Base-by-base conservation (phyloP, 2,797 vertebrate species). In the Staurois parvus region DNA sequence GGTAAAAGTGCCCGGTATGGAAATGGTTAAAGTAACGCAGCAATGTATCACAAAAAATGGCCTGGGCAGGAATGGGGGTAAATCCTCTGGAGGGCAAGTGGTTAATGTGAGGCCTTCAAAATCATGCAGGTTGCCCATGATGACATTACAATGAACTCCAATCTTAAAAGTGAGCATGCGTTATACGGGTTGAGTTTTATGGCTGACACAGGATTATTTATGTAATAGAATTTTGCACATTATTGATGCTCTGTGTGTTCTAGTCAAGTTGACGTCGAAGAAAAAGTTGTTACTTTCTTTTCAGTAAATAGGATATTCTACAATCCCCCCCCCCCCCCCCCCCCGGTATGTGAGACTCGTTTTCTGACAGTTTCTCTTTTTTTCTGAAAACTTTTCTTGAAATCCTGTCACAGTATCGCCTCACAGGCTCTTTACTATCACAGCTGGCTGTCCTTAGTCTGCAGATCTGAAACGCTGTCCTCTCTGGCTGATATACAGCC, bases 401-500 rank as follows among this genome's bases (percentile, higher is more conserved):
- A 59, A 37, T 24, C 29, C 52, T 81, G 79, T 81, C 79, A 81
- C 45, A 81, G 40, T 76, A 30, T 9, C 29, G 28, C 70, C 24
- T 30, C 21, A 34, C 24, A 48, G 7, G 26, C 29, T 74, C 72
- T 76, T 68, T 76, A 70, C 28, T 56, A 69, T 68, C 82, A 62
- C 73, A 84, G 62, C 73, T 84, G 81, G 81, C 26, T 48, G 40
- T 21, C 62, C 59, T 76, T 67, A 83, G 56, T 76, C 67, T 56
- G 42, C 72, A 83, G 80, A 74, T 67, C 40, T 48, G 37, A 74
- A 37, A 67, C 11, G 64, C 29, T 42, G 70, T 72, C 48, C 74
- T 77, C 66, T 70, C 10, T 78, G 76, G 26, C 72, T 79, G 66
- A 79, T 84, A 79, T 84, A 72, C 76, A 66, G 28, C 68, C 56